A percentile compares a stretch with the other conserved stretches of the same genome.
These are phyloP conservation scores for Drosophila mettleri DNA, from an alignment of 2,888 invertebrate genomes.

Conservation along the genomic window DNA sequence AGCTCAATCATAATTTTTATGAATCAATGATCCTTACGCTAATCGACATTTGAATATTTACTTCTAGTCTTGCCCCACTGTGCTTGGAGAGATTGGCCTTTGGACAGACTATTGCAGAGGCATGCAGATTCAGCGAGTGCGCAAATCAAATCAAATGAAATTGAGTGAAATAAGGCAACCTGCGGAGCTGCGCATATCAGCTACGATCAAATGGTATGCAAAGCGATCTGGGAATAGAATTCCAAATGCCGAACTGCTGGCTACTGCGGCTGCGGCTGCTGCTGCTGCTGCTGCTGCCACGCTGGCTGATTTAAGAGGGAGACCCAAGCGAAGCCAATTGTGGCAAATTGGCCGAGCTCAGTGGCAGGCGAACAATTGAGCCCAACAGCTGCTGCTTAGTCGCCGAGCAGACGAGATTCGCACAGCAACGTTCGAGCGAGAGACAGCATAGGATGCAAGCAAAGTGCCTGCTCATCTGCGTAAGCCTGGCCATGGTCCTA, in stretches of 20 bases:
- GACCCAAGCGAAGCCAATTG: slow-evolving; percentile 67
- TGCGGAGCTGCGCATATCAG: slow-evolving; percentile 42
- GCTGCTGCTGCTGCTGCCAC: not conserved
- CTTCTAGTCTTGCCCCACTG: slow-evolving; percentile 57
- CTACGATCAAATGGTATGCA: slow-evolving; percentile 14
- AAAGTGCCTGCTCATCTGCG: slow-evolving; percentile 73
- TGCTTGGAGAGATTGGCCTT: slow-evolving; percentile 73
- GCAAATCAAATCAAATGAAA: slow-evolving; percentile 73
- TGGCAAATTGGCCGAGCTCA: slow-evolving; percentile 69
- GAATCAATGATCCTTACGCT: no score
- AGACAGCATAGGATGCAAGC: slow-evolving; percentile 73
- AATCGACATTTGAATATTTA: no score
- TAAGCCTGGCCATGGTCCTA: slow-evolving; percentile 83
- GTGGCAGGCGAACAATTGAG: slow-evolving; percentile 37
- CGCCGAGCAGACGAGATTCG: slow-evolving; percentile 69
- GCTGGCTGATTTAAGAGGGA: slow-evolving; percentile 42
- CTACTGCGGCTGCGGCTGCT: not conserved
- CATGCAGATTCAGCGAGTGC: slow-evolving; percentile 34
- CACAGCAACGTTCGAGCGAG: slow-evolving; percentile 56
- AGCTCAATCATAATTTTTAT: no score
- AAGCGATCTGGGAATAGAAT: slow-evolving; percentile 43
- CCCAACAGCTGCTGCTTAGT: slow-evolving; percentile 59
- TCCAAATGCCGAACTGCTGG: slow-evolving; percentile 6
- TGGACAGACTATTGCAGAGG: slow-evolving; percentile 17
- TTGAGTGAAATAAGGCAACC: slow-evolving; percentile 67